Evolutionary conservation across 2,888 invertebrate genomes (phyloP).

Genomic region (Halocaridina rubra): DNA sequence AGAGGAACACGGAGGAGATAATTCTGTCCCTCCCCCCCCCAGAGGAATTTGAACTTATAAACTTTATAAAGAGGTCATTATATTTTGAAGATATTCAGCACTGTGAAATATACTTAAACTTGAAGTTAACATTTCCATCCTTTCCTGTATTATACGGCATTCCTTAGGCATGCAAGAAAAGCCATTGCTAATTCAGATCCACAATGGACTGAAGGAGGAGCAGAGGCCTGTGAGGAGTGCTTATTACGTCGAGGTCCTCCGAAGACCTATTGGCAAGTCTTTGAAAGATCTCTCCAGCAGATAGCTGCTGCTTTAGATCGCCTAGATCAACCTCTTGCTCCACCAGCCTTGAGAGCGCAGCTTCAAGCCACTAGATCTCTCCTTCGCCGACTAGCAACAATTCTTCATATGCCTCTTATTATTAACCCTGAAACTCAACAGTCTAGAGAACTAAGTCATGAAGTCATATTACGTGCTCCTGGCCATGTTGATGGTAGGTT

Average conservation of each 20-base stretch:
- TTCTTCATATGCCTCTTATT: constrained; percentile 26
- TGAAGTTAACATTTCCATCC: too few relatives aligned
- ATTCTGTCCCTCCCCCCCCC: neutral
- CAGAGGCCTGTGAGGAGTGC: constrained; percentile 46
- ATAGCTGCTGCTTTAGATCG: constrained; percentile 28
- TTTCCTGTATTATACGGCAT: too few relatives aligned
- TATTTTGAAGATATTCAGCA: too few relatives aligned
- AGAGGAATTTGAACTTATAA: too few relatives aligned
- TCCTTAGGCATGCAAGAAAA: constrained; percentile 30
- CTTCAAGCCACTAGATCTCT: constrained; percentile 22
- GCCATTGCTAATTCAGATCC: constrained; percentile 4
- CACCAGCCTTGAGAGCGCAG: constrained; percentile 30
- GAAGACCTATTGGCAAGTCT: constrained; percentile 32
- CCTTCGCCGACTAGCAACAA: constrained; percentile 29
- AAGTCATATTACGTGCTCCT: constrained; percentile 25
- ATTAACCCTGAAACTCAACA: neutral
- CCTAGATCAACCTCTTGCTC: constrained; percentile 39
- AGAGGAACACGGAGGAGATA: too few relatives aligned
- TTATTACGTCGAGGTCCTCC: constrained; percentile 33
- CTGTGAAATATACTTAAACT: too few relatives aligned
- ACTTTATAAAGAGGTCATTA: too few relatives aligned
- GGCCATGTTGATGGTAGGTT: constrained; percentile 19
- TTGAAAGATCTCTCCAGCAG: constrained; percentile 30
- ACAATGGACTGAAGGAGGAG: constrained; percentile 27
- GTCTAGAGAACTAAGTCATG: neutral